These are phyloP conservation scores for Brachyrhaphis roseni DNA, from an alignment of 2,797 vertebrate species.

Conservation along the genomic window DNA sequence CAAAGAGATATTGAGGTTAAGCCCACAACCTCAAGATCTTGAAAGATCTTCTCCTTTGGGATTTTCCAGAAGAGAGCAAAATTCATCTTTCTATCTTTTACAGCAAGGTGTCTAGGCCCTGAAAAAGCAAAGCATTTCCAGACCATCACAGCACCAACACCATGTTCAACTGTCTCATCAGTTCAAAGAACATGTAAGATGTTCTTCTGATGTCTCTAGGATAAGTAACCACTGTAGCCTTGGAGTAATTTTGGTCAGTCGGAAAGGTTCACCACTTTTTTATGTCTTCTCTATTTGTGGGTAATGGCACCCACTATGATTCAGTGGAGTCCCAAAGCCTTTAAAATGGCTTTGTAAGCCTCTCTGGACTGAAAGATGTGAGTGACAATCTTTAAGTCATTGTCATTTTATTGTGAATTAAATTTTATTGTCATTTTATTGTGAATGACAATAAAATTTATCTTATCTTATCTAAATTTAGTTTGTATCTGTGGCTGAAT, in stretches of 20 bases:
- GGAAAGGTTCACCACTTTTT: background rate
- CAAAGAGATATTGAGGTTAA: background rate
- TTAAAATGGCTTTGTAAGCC: background rate
- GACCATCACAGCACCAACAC: background rate
- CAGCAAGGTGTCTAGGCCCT: background rate
- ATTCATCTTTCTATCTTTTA: constrained; percentile 16
- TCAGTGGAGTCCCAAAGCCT: background rate
- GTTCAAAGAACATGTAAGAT: background rate
- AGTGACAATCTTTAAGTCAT: too few relatives aligned
- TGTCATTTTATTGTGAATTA: too few relatives aligned
- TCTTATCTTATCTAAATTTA: too few relatives aligned
- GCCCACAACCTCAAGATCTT: background rate
- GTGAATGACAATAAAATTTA: too few relatives aligned
- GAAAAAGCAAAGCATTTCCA: background rate
- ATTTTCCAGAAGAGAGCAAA: constrained; percentile 7
- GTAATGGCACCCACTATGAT: background rate
- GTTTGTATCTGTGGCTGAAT: background rate
- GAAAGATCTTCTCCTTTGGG: background rate
- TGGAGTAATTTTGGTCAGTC: background rate
- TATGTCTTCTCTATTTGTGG: background rate
- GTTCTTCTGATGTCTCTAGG: background rate
- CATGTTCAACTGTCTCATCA: background rate
- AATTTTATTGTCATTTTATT: too few relatives aligned
- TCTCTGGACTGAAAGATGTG: background rate
- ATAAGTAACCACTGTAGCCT: too few relatives aligned